A percentile compares a stretch with the other conserved stretches of the same genome.
phyloP scores from a whole-genome alignment of 2,888 invertebrate genomes.

The Mesorhabditis belari region DNA sequence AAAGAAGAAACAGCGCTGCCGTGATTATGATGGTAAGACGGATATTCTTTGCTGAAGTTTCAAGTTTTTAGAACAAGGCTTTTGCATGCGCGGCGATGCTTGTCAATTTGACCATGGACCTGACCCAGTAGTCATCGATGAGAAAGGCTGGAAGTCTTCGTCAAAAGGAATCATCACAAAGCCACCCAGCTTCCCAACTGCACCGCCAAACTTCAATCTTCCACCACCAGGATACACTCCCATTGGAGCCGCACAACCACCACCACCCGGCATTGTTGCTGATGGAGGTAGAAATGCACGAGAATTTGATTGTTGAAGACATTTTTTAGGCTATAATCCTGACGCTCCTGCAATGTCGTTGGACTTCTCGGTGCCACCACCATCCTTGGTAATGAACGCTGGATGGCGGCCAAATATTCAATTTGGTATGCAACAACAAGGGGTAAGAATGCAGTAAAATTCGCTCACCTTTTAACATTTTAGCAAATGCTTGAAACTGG shows the following conservation, averaged over 20 bases:
- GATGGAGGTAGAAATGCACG: background rate
- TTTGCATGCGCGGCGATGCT: constrained; percentile 89
- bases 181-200: background rate
- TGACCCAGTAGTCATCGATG: constrained; percentile 82
- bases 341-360: constrained; percentile 19
- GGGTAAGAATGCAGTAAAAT: too few species aligned
- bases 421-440: too few species aligned
- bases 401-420: too few species aligned
- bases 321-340: constrained; percentile 1
- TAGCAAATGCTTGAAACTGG: too few species aligned
- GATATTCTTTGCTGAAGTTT: background rate
- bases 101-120: constrained; percentile 94
- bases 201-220: constrained; percentile 13
- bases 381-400: constrained; percentile 37
- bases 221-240: constrained; percentile 31
- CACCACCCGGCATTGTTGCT: constrained; percentile 22
- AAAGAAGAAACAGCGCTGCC: constrained; percentile 61
- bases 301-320: background rate
- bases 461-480: too few species aligned
- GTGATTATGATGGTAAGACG: constrained; percentile 76
- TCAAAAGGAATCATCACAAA: constrained; percentile 10
- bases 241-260: constrained; percentile 17
- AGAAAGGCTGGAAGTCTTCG: constrained; percentile 29
- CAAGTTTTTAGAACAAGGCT: constrained; percentile 71
- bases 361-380: constrained; percentile 43